Evolutionary conservation across 1,140 invertebrate species (phyloP).

Genomic region (Alviniconcha marisindica): DNA sequence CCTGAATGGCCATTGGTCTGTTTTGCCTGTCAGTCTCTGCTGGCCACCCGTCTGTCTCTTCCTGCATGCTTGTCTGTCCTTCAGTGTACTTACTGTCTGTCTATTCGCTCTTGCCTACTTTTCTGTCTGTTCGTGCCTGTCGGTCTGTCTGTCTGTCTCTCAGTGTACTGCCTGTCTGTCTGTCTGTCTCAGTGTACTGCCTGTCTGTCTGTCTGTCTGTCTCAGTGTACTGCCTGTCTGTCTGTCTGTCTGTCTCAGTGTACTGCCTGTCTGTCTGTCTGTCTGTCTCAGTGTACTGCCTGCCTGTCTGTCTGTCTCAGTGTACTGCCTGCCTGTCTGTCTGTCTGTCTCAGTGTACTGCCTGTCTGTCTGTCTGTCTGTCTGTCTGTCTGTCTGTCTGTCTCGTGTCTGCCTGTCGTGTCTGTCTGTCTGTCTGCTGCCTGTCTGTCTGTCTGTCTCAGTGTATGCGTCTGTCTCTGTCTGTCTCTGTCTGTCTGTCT

Average conservation of each 20-base stretch:
- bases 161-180: neutral
- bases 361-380: neutral
- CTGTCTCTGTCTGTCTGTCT: neutral
- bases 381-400: neutral
- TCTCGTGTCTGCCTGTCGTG: neutral
- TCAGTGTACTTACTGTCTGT: no score
- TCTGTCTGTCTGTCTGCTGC: constrained; percentile 4
- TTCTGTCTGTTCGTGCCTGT: constrained; percentile 15
- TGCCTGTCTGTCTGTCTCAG: constrained; percentile 4
- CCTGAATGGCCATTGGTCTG: no score
- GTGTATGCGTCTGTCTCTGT: neutral
- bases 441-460: neutral
- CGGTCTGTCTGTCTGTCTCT: neutral
- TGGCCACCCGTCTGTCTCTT: no score
- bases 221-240: neutral
- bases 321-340: no score
- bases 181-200: neutral
- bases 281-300: neutral
- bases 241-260: neutral
- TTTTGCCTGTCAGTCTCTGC: no score
- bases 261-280: neutral
- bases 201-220: constrained; percentile 18
- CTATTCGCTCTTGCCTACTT: no score
- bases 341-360: neutral
- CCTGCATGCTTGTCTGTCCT: no score